These are phyloP conservation scores for Gobio occitaniae DNA, from an alignment of 2,797 vertebrate genomes.

Conservation along the genomic window DNA sequence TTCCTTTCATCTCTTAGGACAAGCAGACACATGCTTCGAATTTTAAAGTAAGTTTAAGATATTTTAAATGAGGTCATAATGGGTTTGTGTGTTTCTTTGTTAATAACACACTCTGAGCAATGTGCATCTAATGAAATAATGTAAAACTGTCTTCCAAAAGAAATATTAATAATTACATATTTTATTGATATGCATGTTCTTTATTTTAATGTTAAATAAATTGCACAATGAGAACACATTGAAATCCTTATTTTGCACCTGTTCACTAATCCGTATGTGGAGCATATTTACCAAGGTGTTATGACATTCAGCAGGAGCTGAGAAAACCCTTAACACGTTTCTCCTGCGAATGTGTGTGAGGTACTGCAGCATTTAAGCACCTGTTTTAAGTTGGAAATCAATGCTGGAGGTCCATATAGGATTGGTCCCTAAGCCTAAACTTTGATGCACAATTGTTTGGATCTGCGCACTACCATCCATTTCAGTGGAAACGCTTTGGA, in stretches of 20 bases:
- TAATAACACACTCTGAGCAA: neutral
- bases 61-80: neutral
- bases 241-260: conserved; percentile 58
- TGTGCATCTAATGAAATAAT: conserved; percentile 3
- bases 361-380: conserved; percentile 63
- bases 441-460: neutral
- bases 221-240: conserved; percentile 30
- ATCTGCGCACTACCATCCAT: neutral
- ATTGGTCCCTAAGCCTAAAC: conserved; percentile 38
- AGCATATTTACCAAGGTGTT: conserved; percentile 66
- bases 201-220: neutral
- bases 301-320: conserved; percentile 70
- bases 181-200: neutral
- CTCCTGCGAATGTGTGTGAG: conserved; percentile 65
- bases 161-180: neutral
- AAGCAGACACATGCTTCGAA: neutral
- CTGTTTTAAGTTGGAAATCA: conserved; percentile 73
- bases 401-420: conserved; percentile 67
- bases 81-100: conserved; percentile 14
- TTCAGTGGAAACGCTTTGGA: neutral
- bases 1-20: conserved; percentile 32
- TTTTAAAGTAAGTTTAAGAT: neutral
- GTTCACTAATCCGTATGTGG: conserved; percentile 69
- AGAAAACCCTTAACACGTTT: conserved; percentile 62
- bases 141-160: neutral